Percentiles rank a stretch among this genome's conserved stretches.
Evolutionary conservation across 2,797 vertebrate species (phyloP).

Genomic region (Carapus acus): DNA sequence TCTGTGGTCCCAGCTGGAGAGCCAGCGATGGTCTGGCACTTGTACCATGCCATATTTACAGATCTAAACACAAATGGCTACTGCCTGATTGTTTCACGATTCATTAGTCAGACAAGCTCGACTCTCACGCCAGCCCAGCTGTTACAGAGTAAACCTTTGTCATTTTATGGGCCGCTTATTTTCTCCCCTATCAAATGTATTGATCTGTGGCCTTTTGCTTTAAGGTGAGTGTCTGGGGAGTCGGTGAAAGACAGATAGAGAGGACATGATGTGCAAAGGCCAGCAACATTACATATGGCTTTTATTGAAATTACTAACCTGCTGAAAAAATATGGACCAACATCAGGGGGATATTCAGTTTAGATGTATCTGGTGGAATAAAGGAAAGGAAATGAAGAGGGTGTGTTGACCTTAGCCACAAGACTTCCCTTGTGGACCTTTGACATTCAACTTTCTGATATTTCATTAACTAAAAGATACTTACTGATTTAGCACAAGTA

Average conservation of each 20-base stretch:
- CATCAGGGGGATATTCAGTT: too few species aligned
- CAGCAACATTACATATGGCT: slow-evolving; percentile 9
- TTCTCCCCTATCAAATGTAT: slow-evolving; percentile 97
- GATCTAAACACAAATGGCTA: slow-evolving; percentile 99
- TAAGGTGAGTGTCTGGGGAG: slow-evolving; percentile 73
- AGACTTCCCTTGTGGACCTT: too few species aligned
- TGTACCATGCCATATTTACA: slow-evolving; percentile 99
- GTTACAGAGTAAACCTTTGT: slow-evolving; percentile 99
- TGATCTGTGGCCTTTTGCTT: slow-evolving; percentile 93
- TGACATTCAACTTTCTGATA: too few species aligned
- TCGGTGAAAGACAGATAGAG: slow-evolving; percentile 48
- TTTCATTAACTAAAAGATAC: too few species aligned
- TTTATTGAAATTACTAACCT: slow-evolving; percentile 43
- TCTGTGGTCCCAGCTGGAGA: slow-evolving; percentile 99
- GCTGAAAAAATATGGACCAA: slow-evolving; percentile 7
- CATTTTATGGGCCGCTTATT: slow-evolving; percentile 99
- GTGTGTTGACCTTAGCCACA: too few species aligned
- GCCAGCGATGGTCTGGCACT: slow-evolving; percentile 99
- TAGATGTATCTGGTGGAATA: too few species aligned
- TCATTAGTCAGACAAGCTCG: slow-evolving; percentile 99
- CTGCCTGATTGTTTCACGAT: slow-evolving; percentile 99
- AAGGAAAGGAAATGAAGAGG: too few species aligned
- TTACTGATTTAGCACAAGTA: too few species aligned
- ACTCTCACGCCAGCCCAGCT: slow-evolving; percentile 98
- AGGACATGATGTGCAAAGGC: slow-evolving; percentile 26